Evolutionary conservation across 2,888 invertebrate genomes (phyloP), one percentile per base, ranked within the genome.

Genomic region (Machimus atricapillus): DNA sequence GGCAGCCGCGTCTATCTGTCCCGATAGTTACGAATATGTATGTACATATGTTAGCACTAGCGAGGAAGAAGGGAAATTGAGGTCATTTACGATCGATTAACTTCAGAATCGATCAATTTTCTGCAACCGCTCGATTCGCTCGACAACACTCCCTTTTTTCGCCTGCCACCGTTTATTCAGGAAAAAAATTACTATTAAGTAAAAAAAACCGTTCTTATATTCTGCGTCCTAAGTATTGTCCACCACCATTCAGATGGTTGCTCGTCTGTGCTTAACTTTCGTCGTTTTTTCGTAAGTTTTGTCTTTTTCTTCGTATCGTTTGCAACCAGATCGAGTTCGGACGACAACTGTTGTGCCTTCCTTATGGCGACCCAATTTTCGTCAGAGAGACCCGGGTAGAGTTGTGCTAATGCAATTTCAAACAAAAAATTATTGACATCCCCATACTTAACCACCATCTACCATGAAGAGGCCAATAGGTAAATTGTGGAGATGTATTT

Each of bases 31-130:
- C 46, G 46, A 16, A 52, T 52, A 78, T 27, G 31, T n/a, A 6
- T 19, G 56, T 52, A 31, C 0, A 1, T 52, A 46, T 27, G 52
- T 8, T 16, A 27, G 81, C 81, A 52, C 7, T 81, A 81, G 58
- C 7, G 81, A 81, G 16, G 34, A 81, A 56, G 81, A 81, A 56
- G 81, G 46, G 83, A 83, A 82, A 83, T 86, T 86, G 40, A 19
- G 85, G 76, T 86, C 85, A 77, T 86, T 86, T 77, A 86, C 85
- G 85, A 86, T 86, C 77, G 76, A 86, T 86, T 86, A 86, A 86
- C 85, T 86, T 86, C 19, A 19, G 43, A 86, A 86, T 86, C 85
- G 85, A 76, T 86, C 85, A 86, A 86, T 86, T 86, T 86, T 66
- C 83, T 83, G 83, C 66, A 34, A 81, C 31, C 79, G 52, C 27